Evolutionary conservation across 2,888 invertebrate species (phyloP).

Genomic region (Parnassius smintheus): DNA sequence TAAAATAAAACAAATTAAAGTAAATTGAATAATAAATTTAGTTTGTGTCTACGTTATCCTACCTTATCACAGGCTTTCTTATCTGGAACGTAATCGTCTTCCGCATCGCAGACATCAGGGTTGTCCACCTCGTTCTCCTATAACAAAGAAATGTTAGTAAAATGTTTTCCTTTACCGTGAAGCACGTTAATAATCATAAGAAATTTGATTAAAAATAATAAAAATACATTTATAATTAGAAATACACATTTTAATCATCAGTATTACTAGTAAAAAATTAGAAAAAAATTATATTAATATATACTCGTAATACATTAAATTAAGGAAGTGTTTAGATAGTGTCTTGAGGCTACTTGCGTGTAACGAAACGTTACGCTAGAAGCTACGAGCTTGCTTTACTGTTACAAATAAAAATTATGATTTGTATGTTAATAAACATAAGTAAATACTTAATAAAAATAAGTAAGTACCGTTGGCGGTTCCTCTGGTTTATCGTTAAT

Average conservation of each 20-base stretch:
- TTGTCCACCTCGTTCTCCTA: slow-evolving; percentile 73
- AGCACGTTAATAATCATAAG: background rate
- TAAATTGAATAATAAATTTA: slow-evolving; percentile 1
- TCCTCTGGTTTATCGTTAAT: slow-evolving; percentile 38
- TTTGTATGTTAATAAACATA: background rate
- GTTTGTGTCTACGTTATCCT: slow-evolving; percentile 29
- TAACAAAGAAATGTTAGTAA: slow-evolving; percentile 27
- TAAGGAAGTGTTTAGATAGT: too few species aligned
- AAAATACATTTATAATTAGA: background rate
- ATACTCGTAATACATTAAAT: too few species aligned
- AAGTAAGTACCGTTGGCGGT: slow-evolving; percentile 30
- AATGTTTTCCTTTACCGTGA: too few species aligned
- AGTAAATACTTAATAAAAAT: background rate
- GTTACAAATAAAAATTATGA: too few species aligned
- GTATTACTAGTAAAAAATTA: background rate
- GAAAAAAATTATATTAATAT: too few species aligned
- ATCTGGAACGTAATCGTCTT: slow-evolving; percentile 63
- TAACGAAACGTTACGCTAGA: too few species aligned
- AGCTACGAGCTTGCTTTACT: too few species aligned
- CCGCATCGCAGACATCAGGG: slow-evolving; percentile 57
- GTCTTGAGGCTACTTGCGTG: too few species aligned
- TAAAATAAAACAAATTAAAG: too few species aligned
- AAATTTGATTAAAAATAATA: background rate
- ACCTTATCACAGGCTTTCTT: slow-evolving; percentile 72
- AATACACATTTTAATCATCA: background rate